Evolutionary conservation across 2,888 invertebrate genomes (phyloP).

Genomic region (Limulus polyphemus): DNA sequence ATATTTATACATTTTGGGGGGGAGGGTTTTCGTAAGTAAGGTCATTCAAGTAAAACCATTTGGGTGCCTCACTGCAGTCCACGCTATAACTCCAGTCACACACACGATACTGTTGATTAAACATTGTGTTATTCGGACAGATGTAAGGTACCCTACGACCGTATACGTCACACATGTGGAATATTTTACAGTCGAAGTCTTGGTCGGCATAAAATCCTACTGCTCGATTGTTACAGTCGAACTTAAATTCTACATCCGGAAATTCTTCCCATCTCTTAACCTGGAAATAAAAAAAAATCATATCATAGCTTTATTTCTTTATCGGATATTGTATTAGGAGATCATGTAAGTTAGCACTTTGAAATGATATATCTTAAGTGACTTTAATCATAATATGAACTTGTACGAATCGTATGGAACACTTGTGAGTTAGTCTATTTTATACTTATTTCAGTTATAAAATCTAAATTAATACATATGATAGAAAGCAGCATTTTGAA

Average conservation of each 20-base stretch:
- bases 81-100: slow-evolving; percentile 50
- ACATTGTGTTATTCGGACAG: slow-evolving; percentile 49
- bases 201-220: slow-evolving; percentile 50
- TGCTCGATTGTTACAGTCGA: slow-evolving; percentile 46
- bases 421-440: no score
- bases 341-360: no score
- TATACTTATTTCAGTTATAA: no score
- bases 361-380: no score
- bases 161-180: slow-evolving; percentile 50
- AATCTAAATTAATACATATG: no score
- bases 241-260: slow-evolving; percentile 48
- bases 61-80: slow-evolving; percentile 46
- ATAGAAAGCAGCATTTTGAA: no score
- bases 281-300: slow-evolving; percentile 10
- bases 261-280: slow-evolving; percentile 40
- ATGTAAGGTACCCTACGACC: slow-evolving; percentile 48
- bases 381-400: no score
- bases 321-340: no score
- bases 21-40: slow-evolving; percentile 42
- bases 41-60: slow-evolving; percentile 49
- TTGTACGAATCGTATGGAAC: no score
- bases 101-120: slow-evolving; percentile 50
- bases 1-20: no score
- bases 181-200: slow-evolving; percentile 50
- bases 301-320: no score